A percentile compares a stretch with the other conserved stretches of the same genome.
These are phyloP conservation scores for Semaprochilodus insignis DNA, from an alignment of 2,797 vertebrate species.

Conservation along the genomic window DNA sequence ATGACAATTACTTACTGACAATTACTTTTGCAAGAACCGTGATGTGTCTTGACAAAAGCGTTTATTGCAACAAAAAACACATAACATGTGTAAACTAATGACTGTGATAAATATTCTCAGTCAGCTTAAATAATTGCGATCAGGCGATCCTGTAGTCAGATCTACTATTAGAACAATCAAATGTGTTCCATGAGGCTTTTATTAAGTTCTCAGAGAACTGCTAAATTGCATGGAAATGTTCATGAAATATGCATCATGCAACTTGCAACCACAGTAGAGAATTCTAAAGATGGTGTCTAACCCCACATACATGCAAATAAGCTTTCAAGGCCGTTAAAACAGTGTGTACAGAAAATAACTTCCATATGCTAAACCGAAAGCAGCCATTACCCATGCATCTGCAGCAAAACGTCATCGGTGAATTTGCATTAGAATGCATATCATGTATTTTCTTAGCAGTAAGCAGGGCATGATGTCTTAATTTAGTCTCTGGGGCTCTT, in stretches of 20 bases:
- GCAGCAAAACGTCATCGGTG: neutral
- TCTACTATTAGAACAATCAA: too few relatives aligned
- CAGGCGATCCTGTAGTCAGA: too few relatives aligned
- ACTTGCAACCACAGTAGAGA: neutral
- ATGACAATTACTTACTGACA: too few relatives aligned
- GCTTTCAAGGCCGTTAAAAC: neutral
- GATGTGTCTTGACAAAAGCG: too few relatives aligned
- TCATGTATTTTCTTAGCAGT: conserved; percentile 1
- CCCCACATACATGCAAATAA: neutral
- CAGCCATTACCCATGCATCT: conserved; percentile 3
- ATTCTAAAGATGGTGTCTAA: neutral
- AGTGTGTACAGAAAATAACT: neutral
- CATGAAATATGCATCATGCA: neutral
- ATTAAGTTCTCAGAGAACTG: too few relatives aligned
- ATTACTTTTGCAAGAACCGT: too few relatives aligned
- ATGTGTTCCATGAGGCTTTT: too few relatives aligned
- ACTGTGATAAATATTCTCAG: too few relatives aligned
- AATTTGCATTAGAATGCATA: conserved; percentile 15
- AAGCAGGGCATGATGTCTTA: conserved; percentile 17
- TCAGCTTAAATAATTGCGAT: too few relatives aligned
- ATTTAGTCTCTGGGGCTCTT: neutral
- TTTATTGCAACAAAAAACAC: too few relatives aligned
- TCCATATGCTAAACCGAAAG: neutral
- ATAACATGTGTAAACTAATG: too few relatives aligned
- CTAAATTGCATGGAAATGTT: too few relatives aligned